Evolutionary conservation across 2,888 invertebrate genomes (phyloP).

Genomic region (Mechanitis messenoides): DNA sequence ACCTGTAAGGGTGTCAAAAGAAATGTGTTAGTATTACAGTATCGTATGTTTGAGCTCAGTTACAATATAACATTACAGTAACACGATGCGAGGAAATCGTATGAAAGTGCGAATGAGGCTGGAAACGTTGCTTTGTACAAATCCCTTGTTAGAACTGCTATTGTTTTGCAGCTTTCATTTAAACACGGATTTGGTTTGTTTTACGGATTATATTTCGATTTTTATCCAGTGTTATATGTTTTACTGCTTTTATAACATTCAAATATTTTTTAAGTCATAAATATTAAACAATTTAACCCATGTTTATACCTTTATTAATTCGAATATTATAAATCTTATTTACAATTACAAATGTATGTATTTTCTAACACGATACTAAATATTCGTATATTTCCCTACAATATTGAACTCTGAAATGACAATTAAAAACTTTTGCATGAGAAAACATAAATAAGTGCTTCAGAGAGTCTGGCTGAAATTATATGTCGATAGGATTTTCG

Average conservation of each 20-base stretch:
- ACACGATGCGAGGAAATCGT: slow-evolving; percentile 50
- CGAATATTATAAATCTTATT: too few relatives aligned
- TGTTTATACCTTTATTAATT: too few relatives aligned
- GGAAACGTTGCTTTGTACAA: slow-evolving; percentile 33
- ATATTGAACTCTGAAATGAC: slow-evolving; percentile 16
- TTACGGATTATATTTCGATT: slow-evolving; percentile 1
- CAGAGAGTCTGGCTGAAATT: slow-evolving; percentile 16
- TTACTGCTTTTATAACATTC: not conserved
- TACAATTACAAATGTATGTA: too few relatives aligned
- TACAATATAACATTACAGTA: slow-evolving; percentile 47
- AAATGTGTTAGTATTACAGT: slow-evolving; percentile 20
- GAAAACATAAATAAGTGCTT: slow-evolving; percentile 17
- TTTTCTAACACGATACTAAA: not conserved
- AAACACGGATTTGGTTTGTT: slow-evolving; percentile 9
- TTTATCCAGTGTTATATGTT: not conserved
- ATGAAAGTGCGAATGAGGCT: slow-evolving; percentile 46
- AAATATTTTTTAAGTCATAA: not conserved
- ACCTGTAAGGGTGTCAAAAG: slow-evolving; percentile 17
- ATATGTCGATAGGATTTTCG: slow-evolving; percentile 9
- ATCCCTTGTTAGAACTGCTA: slow-evolving; percentile 21
- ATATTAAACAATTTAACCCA: too few relatives aligned
- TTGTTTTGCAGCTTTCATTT: slow-evolving; percentile 23
- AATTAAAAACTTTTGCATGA: slow-evolving; percentile 26
- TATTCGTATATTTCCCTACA: slow-evolving; percentile 4
- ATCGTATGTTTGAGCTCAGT: slow-evolving; percentile 37